phyloP scores from a whole-genome alignment of 2,888 invertebrate genomes.

The Stramonita haemastoma region DNA sequence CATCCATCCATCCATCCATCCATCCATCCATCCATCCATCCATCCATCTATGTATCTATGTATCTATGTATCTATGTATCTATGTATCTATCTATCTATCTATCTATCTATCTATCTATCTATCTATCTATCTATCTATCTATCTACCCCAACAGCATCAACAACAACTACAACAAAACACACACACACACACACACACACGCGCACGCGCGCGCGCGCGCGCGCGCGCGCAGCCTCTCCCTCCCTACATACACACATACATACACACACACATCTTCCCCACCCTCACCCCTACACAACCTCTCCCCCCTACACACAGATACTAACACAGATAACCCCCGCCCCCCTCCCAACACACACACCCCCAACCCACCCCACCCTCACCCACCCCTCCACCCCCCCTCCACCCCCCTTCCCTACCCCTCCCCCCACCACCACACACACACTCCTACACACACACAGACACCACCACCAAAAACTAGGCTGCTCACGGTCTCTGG shows the following conservation, averaged over 20 bases:
- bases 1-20: too few relatives aligned
- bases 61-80: too few relatives aligned
- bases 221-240: neutral
- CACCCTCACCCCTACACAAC: neutral
- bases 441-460: neutral
- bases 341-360: neutral
- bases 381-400: neutral
- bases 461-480: neutral
- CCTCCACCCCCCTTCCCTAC: neutral
- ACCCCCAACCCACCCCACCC: neutral
- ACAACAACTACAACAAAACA: neutral
- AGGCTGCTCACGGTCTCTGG: conserved; percentile 47
- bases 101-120: too few relatives aligned
- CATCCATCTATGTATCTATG: too few relatives aligned
- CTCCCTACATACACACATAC: neutral
- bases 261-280: conserved; percentile 7
- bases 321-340: conserved; percentile 14
- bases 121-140: too few relatives aligned
- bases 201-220: conserved; percentile 5
- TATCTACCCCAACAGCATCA: too few relatives aligned
- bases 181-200: conserved; percentile 35
- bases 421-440: neutral
- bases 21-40: too few relatives aligned
- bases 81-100: too few relatives aligned
- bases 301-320: neutral